Base-by-base conservation (phyloP, 2,888 invertebrate genomes). In the Patella ulyssiponensis region DNA sequence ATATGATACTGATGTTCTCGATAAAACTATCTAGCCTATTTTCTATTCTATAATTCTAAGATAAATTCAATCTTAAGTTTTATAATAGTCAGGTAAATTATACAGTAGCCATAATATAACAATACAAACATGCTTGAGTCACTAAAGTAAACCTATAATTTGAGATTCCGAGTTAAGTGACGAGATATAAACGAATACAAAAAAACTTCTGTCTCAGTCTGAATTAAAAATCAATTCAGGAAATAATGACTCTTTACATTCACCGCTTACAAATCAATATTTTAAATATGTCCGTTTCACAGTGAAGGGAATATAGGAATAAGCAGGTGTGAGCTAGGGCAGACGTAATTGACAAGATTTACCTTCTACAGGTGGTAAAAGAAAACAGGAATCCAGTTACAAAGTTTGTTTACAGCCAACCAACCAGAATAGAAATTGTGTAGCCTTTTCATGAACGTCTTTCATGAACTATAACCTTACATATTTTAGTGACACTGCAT, bases 191-290 rank as follows among this genome's bases (percentile, higher is more conserved):
- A 64, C 11, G 23, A 23, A 64, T 44, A 64, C 64, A 64, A 64
- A 64, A 64, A 64, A 23, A 64, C 64, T 64, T 64, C 23, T 64
- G 64, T 64, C 64, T 64, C 64, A 20, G 64, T 20, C 64, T 64
- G 64, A 64, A 64, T 64, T 64, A 9, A 64, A 23, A 64, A 64
- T 64, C 64, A 23, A 64, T 64, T 64, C 23, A 11, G 20, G 64
- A 64, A 23, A 11, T 64, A 64, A 20, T 64, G 23, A 3, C 23
- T 64, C 23, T 64, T 23, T 64, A 64, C 64, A 20, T 20, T 64
- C 64, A 64, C 44, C 64, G 23, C 64, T 64, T 20, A 12, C 44
- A 64, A 64, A 64, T 64, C 64, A 64, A 64, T 64, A 64, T 20
- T 11, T 12, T 2, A 64, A 64, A 64, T 64, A 15, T 64, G 64